These are phyloP conservation scores for Linnaemya vulpina DNA, from an alignment of 2,888 invertebrate genomes.

Conservation along the genomic window DNA sequence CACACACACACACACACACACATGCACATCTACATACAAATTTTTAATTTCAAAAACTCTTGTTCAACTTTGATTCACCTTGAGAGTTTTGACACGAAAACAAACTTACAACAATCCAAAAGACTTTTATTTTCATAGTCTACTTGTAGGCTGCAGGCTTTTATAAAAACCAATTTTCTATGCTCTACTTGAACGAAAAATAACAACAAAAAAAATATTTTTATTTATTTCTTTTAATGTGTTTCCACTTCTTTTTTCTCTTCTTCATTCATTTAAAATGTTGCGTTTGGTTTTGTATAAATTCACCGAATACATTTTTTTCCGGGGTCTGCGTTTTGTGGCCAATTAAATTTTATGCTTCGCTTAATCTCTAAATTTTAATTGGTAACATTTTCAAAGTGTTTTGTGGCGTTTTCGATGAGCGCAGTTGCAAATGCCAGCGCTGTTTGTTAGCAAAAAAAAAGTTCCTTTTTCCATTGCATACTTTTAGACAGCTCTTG, in stretches of 20 bases:
- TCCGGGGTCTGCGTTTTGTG: slow-evolving; percentile 43
- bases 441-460: slow-evolving; percentile 4
- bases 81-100: slow-evolving; percentile 33
- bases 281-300: slow-evolving; percentile 11
- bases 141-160: slow-evolving; percentile 40
- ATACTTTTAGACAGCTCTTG: slow-evolving; percentile 22
- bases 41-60: slow-evolving; percentile 28
- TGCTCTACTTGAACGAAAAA: slow-evolving; percentile 40
- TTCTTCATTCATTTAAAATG: neutral
- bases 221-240: neutral
- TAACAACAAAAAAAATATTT: neutral
- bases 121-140: neutral
- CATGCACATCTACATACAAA: too few relatives aligned
- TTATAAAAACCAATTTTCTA: slow-evolving; percentile 31
- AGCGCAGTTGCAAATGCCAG: slow-evolving; percentile 43
- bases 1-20: too few relatives aligned
- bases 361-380: slow-evolving; percentile 67
- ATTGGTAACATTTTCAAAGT: slow-evolving; percentile 51
- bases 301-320: neutral
- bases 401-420: slow-evolving; percentile 36
- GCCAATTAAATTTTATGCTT: slow-evolving; percentile 70
- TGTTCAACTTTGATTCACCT: slow-evolving; percentile 57
- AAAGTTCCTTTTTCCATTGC: slow-evolving; percentile 20
- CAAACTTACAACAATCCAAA: neutral
- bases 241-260: neutral